Conservation (phyloP, 1,140 invertebrate species). For the Hyposmocoma kahamanoa region DNA sequence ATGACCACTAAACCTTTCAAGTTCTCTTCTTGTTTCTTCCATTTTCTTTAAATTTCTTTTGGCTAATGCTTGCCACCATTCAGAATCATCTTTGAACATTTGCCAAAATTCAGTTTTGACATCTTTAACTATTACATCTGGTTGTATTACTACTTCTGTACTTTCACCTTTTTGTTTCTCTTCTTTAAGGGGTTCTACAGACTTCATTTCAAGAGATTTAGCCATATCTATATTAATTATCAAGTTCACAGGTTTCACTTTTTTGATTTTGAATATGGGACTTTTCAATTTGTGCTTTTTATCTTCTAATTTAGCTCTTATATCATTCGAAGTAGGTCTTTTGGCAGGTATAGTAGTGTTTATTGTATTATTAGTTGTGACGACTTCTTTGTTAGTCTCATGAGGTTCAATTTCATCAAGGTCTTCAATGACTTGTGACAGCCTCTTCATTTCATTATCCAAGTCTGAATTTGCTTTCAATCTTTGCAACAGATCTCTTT, state of each 20-base stretch:
- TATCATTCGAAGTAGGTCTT: too few relatives aligned
- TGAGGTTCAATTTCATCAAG: conserved; percentile 61
- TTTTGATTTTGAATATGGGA: conserved; percentile 51
- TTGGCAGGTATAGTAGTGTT: conserved; percentile 26
- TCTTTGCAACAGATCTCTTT: conserved; percentile 30
- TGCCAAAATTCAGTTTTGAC: conserved; percentile 62
- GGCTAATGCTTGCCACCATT: conserved; percentile 67
- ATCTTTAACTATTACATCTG: conserved; percentile 25
- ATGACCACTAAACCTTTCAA: conserved; percentile 65
- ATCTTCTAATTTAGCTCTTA: conserved; percentile 34
- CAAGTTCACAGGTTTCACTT: conserved; percentile 53
- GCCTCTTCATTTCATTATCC: conserved; percentile 58
- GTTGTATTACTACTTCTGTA: conserved; percentile 28
- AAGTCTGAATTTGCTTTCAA: conserved; percentile 47
- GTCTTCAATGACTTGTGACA: conserved; percentile 59
- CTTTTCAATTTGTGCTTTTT: conserved; percentile 35
- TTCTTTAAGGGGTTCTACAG: conserved; percentile 18
- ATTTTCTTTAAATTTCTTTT: conserved; percentile 67
- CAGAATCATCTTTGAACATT: conserved; percentile 67
- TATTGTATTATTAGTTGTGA: conserved; percentile 17
- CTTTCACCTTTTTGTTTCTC: conserved; percentile 27
- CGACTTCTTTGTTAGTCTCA: conserved; percentile 37
- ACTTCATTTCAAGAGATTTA: conserved; percentile 14
- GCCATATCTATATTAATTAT: conserved; percentile 30
- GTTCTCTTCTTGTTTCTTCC: conserved; percentile 60